Base-by-base conservation (phyloP, 1,140 invertebrate genomes). In the Drosophila insularis region DNA sequence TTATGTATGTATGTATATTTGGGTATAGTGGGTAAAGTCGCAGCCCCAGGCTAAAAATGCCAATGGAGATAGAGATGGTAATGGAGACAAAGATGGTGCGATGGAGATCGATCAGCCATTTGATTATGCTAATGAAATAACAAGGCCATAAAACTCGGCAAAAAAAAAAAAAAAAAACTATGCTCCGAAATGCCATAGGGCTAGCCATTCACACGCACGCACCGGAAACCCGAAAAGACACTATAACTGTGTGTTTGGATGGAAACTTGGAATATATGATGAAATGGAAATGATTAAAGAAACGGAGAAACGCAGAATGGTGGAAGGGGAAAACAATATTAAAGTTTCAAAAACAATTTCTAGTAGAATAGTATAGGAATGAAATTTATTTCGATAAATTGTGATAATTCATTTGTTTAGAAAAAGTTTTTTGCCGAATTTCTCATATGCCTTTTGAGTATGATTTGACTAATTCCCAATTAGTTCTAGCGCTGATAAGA, bases 91-190 rank as follows among this genome's bases (percentile, higher is more conserved):
- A 27, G 8, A 6, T 17, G 23, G 21, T 31, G 8, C 1, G 7
- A 13, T 8, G 10, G 43, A 50, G 43, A 50, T n/a, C 37, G 71
- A 50, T 72, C 56, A 68, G 55, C 67, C 69, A 80, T 84, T 87
- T 82, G 84, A 87, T 89, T 87, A 87, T 87, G 84, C 84, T 89
- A 87, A 87, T 87, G 80, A 87, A 89, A 87, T 89, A 89, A 84
- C 84, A 84, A 80, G 84, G 68, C 70, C 71, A 84, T 87, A 84
- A 89, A 84, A 78, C 78, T 79, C 64, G 50, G 68, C 68, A 8
- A 7, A 10, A 32, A 32, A 73, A 73, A 82, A 87, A 86, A 86
- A 35, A 73, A 73, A 82, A 89, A 86, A 86, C 84, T 87, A 87
- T 87, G 43, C 7, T 19, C 19, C 43, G 17, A 50, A 50, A 50